Base-by-base conservation (phyloP, 1,140 invertebrate species). In the Penaeus indicus region DNA sequence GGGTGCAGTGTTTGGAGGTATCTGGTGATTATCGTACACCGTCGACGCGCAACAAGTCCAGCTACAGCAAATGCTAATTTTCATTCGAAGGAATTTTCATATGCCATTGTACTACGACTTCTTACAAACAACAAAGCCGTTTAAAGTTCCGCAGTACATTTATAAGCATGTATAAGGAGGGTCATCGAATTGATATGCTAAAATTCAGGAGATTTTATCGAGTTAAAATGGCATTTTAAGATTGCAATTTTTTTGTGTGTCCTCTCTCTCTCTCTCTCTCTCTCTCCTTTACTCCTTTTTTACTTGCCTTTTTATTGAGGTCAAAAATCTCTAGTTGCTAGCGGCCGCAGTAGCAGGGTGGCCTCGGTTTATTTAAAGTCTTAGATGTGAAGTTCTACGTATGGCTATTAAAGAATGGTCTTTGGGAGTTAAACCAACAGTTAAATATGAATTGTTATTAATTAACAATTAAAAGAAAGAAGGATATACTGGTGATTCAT, bases 261-360 rank as follows among this genome's bases (percentile, higher is more conserved):
- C n/a, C 79, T 60, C 42, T 60, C 47, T 81, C 60, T 82, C 25
- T 82, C 61, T 81, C 38, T 81, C 79, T 60, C 42, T 60, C 47
- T 81, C 60, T 82, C 25, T 82, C 61, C 25, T 60, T 32, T 62
- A 25, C 61, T 60, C 60, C 27, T 32, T 82, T 60, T 62, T 63
- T 27, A n/a, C 47, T 47, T 38, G 27, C 22, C 21, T 32, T 32
- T 32, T 72, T 72, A n/a, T 72, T 72, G 13, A 72, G 13, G 67
- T 13, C 67, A n/a, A 32, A 72, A 72, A 32, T 32, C n/a, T 72
- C n/a, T 25, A 25, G n/a, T 72, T 72, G 32, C n/a, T n/a, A 25
- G 67, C 67, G 67, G 67, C 67, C 67, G 13, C 32, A n/a, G 67
- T 21, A 32, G n/a, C 67, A 32, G 25, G 22, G 32, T 13, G 67